Evolutionary conservation across 1,140 invertebrate species (phyloP), one percentile per base, ranked within the genome.

Genomic region (Luehdorfia chinensis): DNA sequence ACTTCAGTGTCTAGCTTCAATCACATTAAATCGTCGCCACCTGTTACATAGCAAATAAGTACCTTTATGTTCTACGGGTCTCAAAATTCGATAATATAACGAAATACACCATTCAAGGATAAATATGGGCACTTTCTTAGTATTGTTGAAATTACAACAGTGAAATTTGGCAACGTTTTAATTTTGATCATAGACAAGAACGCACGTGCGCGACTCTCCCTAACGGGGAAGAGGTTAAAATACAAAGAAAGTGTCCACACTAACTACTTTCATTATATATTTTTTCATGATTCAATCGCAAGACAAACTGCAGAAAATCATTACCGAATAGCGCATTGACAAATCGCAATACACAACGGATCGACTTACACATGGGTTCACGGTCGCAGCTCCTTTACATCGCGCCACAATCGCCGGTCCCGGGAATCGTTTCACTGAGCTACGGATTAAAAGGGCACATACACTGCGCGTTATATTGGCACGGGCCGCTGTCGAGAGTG

Each of bases 331-430:
- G 8, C 37, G 16, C 37, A 43, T 9, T 43, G 25, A 43, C 37
- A 27, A 43, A 12, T 41, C 13, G 37, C 8, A 27, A 27, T 41
- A 41, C 37, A 41, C 66, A 74, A 77, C 71, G 66, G 69, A 73
- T 63, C 58, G 72, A 83, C 81, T 85, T 85, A 83, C 81, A 85
- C 81, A 85, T 85, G 62, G 57, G 75, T 76, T 79, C 74, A 75
- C 75, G 75, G 71, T 74, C 70, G 73, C 80, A 66, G 69, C 66
- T 75, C 71, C 74, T 69, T 80, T 66, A 85, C 81, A 85, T 85
- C 68, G 75, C 78, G 81, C 81, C 81, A 83, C 74, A 66, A 71
- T 77, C 65, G 71, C 75, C 75, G 76, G 74, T 69, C 58, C 60
- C 60, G 47, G 68, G 62, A 54, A 72, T 53, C 51, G 58, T 67